A percentile compares a stretch with the other conserved stretches of the same genome.
These are phyloP conservation scores for Amyelois transitella DNA, from an alignment of 1,140 invertebrate genomes.

Conservation along the genomic window DNA sequence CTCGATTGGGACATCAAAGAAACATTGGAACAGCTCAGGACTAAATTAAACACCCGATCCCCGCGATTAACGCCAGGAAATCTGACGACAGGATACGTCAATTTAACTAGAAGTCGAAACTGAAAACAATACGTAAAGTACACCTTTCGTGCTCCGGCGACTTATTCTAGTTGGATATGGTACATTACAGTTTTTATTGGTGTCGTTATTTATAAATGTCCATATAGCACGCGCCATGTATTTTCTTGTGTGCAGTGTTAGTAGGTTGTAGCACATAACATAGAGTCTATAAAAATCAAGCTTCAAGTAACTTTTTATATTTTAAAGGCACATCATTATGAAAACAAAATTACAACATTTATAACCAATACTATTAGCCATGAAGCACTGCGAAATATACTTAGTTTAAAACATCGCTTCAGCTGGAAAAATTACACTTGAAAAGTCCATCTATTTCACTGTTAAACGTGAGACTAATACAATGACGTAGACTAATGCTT, in stretches of 20 bases:
- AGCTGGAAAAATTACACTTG: too few species aligned
- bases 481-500: too few species aligned
- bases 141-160: constrained; percentile 24
- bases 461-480: too few species aligned
- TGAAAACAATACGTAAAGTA: constrained; percentile 22
- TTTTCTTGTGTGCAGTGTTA: background rate
- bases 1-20: constrained; percentile 40
- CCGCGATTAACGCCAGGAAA: constrained; percentile 56
- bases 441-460: too few species aligned
- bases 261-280: background rate
- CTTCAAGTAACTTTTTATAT: background rate
- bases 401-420: too few species aligned
- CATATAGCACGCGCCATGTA: background rate
- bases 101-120: constrained; percentile 57
- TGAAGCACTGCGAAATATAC: too few species aligned
- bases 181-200: constrained; percentile 17
- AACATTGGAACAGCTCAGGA: constrained; percentile 29
- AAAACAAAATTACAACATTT: too few species aligned
- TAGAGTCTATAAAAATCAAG: background rate
- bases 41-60: constrained; percentile 37
- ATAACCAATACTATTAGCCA: too few species aligned
- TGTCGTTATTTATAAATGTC: background rate
- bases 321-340: background rate
- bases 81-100: constrained; percentile 63
- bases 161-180: constrained; percentile 4